phyloP scores from a whole-genome alignment of 2,797 vertebrate species.

The Esox lucius region DNA sequence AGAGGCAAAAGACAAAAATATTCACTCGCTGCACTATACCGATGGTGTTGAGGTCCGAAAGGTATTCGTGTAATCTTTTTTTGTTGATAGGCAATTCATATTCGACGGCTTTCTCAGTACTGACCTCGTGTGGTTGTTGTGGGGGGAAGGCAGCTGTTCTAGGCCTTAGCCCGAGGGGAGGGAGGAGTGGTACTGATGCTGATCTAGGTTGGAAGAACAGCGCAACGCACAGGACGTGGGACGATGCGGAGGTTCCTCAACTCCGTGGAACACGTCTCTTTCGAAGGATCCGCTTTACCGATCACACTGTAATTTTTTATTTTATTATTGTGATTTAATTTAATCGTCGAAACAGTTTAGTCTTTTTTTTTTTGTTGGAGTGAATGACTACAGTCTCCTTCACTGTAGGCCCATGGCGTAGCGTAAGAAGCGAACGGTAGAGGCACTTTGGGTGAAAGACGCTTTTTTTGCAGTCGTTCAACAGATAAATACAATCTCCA shows the following conservation, averaged over 20 bases:
- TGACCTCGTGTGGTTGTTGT: not conserved
- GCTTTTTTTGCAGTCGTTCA: slow-evolving; percentile 1
- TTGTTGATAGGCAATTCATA: not conserved
- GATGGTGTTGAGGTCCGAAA: not conserved
- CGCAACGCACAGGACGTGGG: slow-evolving; percentile 34
- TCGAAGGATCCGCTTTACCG: not conserved
- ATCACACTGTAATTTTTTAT: not conserved
- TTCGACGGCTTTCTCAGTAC: not conserved
- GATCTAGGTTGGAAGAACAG: slow-evolving; percentile 67
- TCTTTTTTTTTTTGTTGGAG: not conserved
- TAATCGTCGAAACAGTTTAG: not conserved
- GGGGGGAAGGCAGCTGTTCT: not conserved
- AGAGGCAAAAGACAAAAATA: no score
- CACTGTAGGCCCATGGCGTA: not conserved
- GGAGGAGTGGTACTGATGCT: slow-evolving; percentile 52
- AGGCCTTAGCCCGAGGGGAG: not conserved
- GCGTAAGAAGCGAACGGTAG: not conserved
- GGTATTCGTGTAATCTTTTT: not conserved
- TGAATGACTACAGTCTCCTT: slow-evolving; percentile 2
- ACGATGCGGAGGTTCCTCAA: slow-evolving; percentile 63
- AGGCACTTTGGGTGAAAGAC: slow-evolving; percentile 8
- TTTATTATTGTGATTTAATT: not conserved
- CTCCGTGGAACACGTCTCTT: slow-evolving; percentile 14
- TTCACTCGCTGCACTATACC: no score
- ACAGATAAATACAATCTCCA: slow-evolving; percentile 6